Base-by-base conservation (phyloP, 2,797 vertebrate genomes). In the Stomatorhinus walkeri region DNA sequence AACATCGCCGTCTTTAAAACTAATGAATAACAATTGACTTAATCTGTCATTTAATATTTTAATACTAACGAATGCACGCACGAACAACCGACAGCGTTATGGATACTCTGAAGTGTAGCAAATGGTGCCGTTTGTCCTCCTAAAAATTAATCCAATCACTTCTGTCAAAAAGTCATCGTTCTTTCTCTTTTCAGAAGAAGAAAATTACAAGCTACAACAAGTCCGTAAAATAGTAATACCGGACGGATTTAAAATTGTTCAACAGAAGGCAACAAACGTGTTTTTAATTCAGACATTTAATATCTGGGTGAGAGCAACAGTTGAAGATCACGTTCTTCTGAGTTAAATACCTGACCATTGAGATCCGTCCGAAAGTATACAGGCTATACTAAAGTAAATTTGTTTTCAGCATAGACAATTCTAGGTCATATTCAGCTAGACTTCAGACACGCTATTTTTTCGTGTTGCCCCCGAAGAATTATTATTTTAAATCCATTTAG, bases 121-220 rank as follows among this genome's bases (percentile, higher is more conserved):
- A 95, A 96, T 94, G 95, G 94, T 92, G 93, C 93, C 91, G 91
- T 93, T 90, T 92, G 93, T 93, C 93, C 91, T 90, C 92, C 90
- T 92, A 85, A 88, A 88, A 90, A 91, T 91, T 48, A 84, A 84
- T 84, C 48, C 91, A 92, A 89, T 91, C 90, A 7, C 90, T 88
- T 89, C 89, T 92, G 91, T 94, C 92, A 93, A 94, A 95, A 95
- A 95, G 93, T 94, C 88, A 92, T 46, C 92, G 91, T 91, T 94
- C 93, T 93, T 95, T 94, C 94, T 95, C 95, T 95, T 95, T 95
- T 95, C 93, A 93, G 92, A 92, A 91, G 93, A 92, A 92, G 94
- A 93, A 94, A 95, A 94, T 94, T 92, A 93, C 93, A 93, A 85
- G 91, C 92, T 92, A 92, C 91, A 87, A 91, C 93, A 94, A 92